These are phyloP conservation scores for Typhlomys cinereus DNA, from an alignment of 2,113 vertebrate species.

Conservation along the genomic window DNA sequence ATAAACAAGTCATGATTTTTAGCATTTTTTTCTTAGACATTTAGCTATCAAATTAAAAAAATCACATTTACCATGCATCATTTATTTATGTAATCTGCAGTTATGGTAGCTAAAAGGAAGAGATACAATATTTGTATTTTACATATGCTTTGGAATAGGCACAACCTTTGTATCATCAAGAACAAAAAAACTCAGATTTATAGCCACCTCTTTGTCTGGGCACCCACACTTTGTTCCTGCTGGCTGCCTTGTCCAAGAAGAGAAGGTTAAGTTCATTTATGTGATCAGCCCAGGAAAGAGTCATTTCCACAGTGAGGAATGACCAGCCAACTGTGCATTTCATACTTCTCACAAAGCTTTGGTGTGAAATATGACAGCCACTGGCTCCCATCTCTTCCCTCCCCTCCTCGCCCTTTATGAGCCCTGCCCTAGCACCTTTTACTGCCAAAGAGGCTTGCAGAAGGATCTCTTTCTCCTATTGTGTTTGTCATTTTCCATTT, in stretches of 20 bases:
- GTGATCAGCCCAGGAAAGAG: not conserved
- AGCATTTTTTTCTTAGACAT: not conserved
- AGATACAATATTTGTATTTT: not conserved
- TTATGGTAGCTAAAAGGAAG: not conserved
- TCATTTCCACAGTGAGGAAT: not conserved
- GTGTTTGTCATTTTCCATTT: conserved; percentile 61
- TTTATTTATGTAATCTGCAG: not conserved
- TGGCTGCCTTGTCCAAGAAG: not conserved
- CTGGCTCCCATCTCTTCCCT: not conserved
- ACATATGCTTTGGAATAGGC: not conserved
- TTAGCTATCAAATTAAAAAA: not conserved
- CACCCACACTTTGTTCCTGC: not conserved
- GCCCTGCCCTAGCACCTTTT: conserved; percentile 14
- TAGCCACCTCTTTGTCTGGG: not conserved
- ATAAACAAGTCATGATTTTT: not conserved
- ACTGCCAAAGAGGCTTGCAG: conserved; percentile 47
- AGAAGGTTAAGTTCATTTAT: not conserved
- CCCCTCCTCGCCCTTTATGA: not conserved
- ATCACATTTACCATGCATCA: not conserved
- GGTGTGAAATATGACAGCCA: not conserved
- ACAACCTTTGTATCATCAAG: not conserved
- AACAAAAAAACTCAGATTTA: not conserved
- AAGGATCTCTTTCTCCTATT: conserved; percentile 57
- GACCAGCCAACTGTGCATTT: not conserved
- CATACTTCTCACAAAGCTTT: not conserved